Conservation (phyloP, 2,113 vertebrate species). For the Boleophthalmus pectinirostris region DNA sequence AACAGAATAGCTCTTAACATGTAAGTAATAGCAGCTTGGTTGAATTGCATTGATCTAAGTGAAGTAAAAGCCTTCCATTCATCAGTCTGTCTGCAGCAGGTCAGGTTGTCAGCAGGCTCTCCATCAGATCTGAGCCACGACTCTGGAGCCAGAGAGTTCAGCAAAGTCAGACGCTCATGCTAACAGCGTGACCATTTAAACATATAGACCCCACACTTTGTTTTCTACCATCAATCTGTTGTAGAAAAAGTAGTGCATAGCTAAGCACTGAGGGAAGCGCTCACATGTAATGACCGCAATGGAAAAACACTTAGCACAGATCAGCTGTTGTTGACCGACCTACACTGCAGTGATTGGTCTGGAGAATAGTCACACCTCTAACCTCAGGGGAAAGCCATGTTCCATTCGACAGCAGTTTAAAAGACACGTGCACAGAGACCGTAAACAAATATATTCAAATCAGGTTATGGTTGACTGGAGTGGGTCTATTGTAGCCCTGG, state of each 20-base stretch:
- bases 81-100: conserved; percentile 21
- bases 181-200: conserved; percentile 11
- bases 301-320: conserved; percentile 20
- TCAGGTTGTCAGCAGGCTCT: conserved; percentile 49
- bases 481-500: background rate
- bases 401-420: conserved; percentile 35
- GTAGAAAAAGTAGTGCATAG: conserved; percentile 10
- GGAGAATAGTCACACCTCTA: conserved; percentile 49
- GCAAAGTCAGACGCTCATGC: conserved; percentile 30
- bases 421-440: conserved; percentile 3
- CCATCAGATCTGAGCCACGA: conserved; percentile 41
- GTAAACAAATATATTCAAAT: conserved; percentile 6
- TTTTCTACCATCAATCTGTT: conserved; percentile 26
- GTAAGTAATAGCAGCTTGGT: background rate
- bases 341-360: conserved; percentile 16
- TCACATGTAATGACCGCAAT: conserved; percentile 15
- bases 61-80: conserved; percentile 9
- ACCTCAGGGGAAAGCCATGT: conserved; percentile 26
- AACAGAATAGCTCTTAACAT: conserved; percentile 4
- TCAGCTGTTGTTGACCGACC: conserved; percentile 12
- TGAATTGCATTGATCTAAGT: conserved; percentile 24
- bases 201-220: conserved; percentile 11
- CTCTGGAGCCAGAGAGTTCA: conserved; percentile 35
- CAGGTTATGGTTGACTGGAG: background rate
- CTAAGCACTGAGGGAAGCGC: conserved; percentile 2